Evolutionary conservation across 2,888 invertebrate genomes (phyloP).

Genomic region (Parapristionchus giblindavisi): DNA sequence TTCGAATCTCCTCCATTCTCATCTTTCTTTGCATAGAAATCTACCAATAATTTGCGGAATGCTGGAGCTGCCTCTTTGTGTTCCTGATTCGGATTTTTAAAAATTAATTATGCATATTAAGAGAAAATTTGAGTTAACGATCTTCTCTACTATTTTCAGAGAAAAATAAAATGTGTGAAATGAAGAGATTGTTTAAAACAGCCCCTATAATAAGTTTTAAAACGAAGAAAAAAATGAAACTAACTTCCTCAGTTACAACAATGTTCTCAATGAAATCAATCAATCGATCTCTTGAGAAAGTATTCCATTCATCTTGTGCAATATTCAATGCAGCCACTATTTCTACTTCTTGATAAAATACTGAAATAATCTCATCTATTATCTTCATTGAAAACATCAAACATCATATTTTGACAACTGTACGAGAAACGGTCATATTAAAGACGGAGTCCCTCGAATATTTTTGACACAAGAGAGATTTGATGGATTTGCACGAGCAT

Average conservation of each 20-base stretch:
- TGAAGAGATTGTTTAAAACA: not conserved
- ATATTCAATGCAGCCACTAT: not conserved
- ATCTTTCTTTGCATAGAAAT: constrained; percentile 44
- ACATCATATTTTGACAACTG: not conserved
- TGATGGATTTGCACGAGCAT: not conserved
- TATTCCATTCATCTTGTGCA: not conserved
- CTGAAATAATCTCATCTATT: constrained; percentile 5
- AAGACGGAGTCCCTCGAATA: too few relatives aligned
- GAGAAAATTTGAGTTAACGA: not conserved
- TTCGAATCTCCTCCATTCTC: constrained; percentile 43
- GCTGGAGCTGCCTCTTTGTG: not conserved
- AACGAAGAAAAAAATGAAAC: not conserved
- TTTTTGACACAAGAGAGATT: not conserved
- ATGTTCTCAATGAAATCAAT: constrained; percentile 26
- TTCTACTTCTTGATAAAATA: not conserved
- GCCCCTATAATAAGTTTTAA: not conserved
- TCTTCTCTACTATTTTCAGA: not conserved
- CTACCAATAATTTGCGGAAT: constrained; percentile 41
- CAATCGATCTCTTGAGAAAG: constrained; percentile 1
- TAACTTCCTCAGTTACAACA: constrained; percentile 20
- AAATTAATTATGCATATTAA: not conserved
- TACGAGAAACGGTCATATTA: too few relatives aligned
- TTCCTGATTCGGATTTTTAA: constrained; percentile 4
- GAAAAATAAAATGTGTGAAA: not conserved
- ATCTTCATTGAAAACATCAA: not conserved